These are phyloP conservation scores for Agrypnus murinus DNA, from an alignment of 2,888 invertebrate species.

Conservation along the genomic window DNA sequence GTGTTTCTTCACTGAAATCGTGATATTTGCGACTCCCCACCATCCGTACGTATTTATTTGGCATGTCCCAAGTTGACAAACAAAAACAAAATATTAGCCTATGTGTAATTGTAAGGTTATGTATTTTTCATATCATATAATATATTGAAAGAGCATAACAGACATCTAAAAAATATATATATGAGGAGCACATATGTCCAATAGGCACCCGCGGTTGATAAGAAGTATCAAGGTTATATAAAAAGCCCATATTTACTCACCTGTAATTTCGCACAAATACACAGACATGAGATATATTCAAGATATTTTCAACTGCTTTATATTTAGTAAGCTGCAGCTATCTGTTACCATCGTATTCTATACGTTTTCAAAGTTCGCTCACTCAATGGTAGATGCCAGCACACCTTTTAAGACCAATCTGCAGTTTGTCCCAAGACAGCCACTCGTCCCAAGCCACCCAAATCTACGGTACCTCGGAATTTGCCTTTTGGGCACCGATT, in stretches of 20 bases:
- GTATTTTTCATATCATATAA: background rate
- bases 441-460: constrained; percentile 3
- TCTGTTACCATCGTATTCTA: no score
- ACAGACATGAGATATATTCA: background rate
- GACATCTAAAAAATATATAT: background rate
- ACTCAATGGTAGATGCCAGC: background rate
- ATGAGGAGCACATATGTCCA: background rate
- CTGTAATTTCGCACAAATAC: background rate
- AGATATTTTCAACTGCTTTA: constrained; percentile 4
- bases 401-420: background rate
- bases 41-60: background rate
- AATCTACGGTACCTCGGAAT: constrained; percentile 13
- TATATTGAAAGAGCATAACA: background rate
- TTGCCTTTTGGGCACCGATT: no score
- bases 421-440: background rate
- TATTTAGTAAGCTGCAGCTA: no score
- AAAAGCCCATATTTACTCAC: constrained; percentile 3
- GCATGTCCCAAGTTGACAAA: no score
- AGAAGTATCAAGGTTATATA: background rate
- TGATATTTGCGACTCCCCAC: constrained; percentile 17
- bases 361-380: background rate
- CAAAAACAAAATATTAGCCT: no score
- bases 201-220: background rate
- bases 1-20: constrained; percentile 17
- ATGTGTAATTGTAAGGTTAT: no score